Percentiles rank a stretch among this genome's conserved stretches.
Evolutionary conservation across 2,113 vertebrate species (phyloP).

Genomic region (Regulus satrapa): DNA sequence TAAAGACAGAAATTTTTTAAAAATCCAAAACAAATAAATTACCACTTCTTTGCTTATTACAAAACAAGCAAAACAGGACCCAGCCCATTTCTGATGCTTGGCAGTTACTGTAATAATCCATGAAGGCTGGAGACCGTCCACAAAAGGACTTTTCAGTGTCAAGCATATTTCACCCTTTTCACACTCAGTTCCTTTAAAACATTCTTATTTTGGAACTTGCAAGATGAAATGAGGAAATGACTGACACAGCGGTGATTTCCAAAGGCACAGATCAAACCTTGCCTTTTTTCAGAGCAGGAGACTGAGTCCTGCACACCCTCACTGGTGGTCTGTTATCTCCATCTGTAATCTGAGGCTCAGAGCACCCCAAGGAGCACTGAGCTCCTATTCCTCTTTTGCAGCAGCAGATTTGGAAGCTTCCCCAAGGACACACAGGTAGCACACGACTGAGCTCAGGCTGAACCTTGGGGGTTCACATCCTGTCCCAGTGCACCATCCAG

Average conservation of each 20-base stretch:
- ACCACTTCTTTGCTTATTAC: background rate
- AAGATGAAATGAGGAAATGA: slow-evolving; percentile 34
- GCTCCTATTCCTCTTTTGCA: background rate
- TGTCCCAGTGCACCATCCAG: fast-evolving
- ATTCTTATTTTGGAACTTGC: background rate
- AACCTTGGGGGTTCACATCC: background rate
- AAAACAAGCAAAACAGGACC: background rate
- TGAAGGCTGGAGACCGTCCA: background rate
- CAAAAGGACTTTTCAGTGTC: background rate
- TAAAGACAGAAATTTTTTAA: background rate
- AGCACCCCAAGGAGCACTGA: background rate
- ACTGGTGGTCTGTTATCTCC: background rate
- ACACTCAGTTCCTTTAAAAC: slow-evolving; percentile 36
- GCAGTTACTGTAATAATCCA: background rate
- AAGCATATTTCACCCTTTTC: background rate
- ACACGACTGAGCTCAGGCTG: background rate
- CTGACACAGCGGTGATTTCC: background rate
- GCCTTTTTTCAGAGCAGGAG: background rate
- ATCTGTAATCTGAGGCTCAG: background rate
- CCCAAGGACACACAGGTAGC: background rate
- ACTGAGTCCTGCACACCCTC: background rate
- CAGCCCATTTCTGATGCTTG: background rate
- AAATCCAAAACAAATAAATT: background rate
- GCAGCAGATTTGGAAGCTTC: background rate
- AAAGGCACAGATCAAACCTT: background rate